Evolutionary conservation across 2,113 vertebrate species (phyloP).

Genomic region (Dascyllus trimaculatus): DNA sequence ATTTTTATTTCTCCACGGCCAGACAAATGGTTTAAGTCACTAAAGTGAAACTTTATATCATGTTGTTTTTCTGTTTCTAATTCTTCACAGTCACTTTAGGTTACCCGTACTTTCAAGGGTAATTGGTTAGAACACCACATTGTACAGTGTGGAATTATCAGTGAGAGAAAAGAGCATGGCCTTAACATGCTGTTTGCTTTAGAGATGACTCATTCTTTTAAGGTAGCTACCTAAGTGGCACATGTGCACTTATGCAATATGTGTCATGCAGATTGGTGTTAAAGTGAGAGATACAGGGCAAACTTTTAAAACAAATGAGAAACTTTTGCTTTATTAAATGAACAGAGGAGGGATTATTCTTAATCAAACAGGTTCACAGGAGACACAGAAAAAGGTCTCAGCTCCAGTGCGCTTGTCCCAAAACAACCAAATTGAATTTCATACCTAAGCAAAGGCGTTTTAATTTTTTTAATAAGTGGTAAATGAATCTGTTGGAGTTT

Average conservation of each 20-base stretch:
- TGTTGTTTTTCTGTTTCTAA: constrained; percentile 64
- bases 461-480: constrained; percentile 41
- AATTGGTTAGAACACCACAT: constrained; percentile 75
- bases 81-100: constrained; percentile 76
- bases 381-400: constrained; percentile 6
- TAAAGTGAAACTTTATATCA: constrained; percentile 59
- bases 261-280: constrained; percentile 49
- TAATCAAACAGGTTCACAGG: constrained; percentile 1
- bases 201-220: constrained; percentile 68
- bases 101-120: constrained; percentile 69
- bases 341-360: constrained; percentile 25
- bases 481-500: constrained; percentile 17
- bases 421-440: constrained; percentile 46
- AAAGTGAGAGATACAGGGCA: constrained; percentile 54
- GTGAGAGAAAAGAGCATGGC: constrained; percentile 66
- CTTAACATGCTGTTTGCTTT: constrained; percentile 74
- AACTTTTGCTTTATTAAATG: constrained; percentile 50
- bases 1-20: constrained; percentile 66
- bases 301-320: constrained; percentile 55
- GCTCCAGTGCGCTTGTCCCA: constrained; percentile 33
- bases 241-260: constrained; percentile 63
- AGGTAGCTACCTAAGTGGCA: constrained; percentile 70
- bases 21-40: constrained; percentile 62
- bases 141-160: constrained; percentile 74
- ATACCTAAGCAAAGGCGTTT: constrained; percentile 25